These are phyloP conservation scores for Emys orbicularis DNA, from an alignment of 2,797 vertebrate species.

Conservation along the genomic window DNA sequence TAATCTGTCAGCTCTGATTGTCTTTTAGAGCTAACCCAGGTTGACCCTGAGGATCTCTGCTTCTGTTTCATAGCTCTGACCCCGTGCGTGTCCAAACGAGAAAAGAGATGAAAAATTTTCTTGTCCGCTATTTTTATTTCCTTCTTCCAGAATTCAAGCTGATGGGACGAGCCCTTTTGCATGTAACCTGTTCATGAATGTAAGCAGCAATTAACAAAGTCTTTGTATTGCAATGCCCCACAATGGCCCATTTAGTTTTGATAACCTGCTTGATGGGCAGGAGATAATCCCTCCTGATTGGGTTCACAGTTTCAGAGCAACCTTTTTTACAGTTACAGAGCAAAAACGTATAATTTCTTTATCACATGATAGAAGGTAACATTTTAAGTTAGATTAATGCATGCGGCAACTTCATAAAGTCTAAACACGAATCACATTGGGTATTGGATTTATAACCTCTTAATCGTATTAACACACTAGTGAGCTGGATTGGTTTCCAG, in stretches of 20 bases:
- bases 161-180: no score
- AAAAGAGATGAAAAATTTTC: no score
- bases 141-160: no score
- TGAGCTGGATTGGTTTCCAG: background rate
- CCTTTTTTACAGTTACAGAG: background rate
- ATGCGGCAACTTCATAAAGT: background rate
- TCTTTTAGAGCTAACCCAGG: no score
- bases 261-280: background rate
- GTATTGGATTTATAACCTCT: background rate
- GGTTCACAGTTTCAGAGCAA: background rate
- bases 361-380: background rate
- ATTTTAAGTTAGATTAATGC: background rate
- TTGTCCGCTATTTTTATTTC: background rate
- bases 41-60: no score
- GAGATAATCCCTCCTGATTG: background rate
- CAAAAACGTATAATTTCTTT: background rate
- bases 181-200: no score
- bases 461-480: background rate
- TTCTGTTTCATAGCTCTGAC: no score
- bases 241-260: background rate
- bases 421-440: background rate
- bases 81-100: no score
- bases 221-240: background rate
- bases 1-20: background rate
- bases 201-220: no score